Evolutionary conservation across 2,888 invertebrate species (phyloP), one percentile per base, ranked within the genome.

Genomic region (Xylocampa areola): DNA sequence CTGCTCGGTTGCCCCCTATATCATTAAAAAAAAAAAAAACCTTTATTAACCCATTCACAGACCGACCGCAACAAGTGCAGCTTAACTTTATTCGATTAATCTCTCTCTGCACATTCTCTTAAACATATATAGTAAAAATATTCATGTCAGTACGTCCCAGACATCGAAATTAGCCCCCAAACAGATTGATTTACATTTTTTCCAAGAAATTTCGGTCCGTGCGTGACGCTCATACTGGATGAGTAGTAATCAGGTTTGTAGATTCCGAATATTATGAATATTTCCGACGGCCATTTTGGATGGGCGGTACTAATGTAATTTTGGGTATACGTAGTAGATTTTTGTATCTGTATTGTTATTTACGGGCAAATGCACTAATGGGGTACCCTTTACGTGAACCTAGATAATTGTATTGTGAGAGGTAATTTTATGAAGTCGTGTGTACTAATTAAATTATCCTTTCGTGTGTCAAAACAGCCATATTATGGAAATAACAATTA

Each of bases 151-250:
- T n/a, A 35, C 53, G 8, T 35, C 23, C 48, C 35, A 21, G 45
- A 55, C 61, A 57, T 47, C 60, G 45, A 66, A 80, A 78, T 80
- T 72, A 75, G 64, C 51, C 50, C 63, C 52, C 33, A 13, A 35
- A 37, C 68, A 74, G 80, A 82, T 80, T 82, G 71, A 79, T 81
- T 81, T 75, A 67, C 73, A 63, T 52, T 68, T 71, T 73, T 73
- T 57, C 63, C 61, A 57, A 59, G 68, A 57, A 73, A 71, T 68
- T 72, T 62, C 32, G n/a, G 35, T 4, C 25, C 14, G 29, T 59
- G 73, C 76, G 81, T 79, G 82, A 36, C 39, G 27, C 45, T 30
- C 58, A 44, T 60, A 71, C 71, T 76, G 57, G 10, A 45, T 5
- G 43, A 35, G 30, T 39, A 43, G 39, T 51, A 61, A 58, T 57